Evolutionary conservation across 2,797 vertebrate species (phyloP), one percentile per base, ranked within the genome.

Genomic region (Pseudomugil tenellus): DNA sequence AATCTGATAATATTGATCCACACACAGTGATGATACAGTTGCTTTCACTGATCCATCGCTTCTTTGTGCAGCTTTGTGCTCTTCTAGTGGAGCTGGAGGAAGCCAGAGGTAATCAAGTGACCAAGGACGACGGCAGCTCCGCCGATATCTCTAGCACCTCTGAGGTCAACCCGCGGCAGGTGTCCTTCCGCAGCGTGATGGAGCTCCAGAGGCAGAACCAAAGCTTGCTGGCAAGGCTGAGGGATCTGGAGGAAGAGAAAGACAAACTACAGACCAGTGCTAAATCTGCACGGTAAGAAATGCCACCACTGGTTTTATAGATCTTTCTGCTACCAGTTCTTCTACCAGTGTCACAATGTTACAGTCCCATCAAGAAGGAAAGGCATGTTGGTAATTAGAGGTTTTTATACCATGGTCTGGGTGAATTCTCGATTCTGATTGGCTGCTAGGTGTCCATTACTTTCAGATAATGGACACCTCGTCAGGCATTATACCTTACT

Each of bases 171-270:
- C 90, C 93, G 0, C 93, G 89, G n/a, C 92, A 95, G 74, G 92
- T 98, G 16, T 95, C 96, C 58, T 98, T 97, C 78, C 95, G 95
- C 85, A 98, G 94, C 13, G 95, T 99, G 61, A 94, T 96, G 86
- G 96, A 99, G 63, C 94, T 99, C 62, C 98, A 99, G 60, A 94
- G 94, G 63, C 96, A 98, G 88, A 99, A 99, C 87, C 97, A 97
- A 57, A 96, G 92, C 72, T 92, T 99, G 23, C 72, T 97, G 59
- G 92, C 93, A 52, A 94, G 94, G 59, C 91, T 98, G 70, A 87
- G 95, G 57, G 95, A 97, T 68, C 88, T 98, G 62, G 96, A 96
- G 63, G 96, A 98, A 59, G 94, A 95, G 35, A 95, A 86, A 76
- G 95, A 96, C 79, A 93, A 81, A 72, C 94, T 95, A 70, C 94